phyloP scores from a whole-genome alignment of 2,797 vertebrate genomes.

The Oophaga sylvatica region DNA sequence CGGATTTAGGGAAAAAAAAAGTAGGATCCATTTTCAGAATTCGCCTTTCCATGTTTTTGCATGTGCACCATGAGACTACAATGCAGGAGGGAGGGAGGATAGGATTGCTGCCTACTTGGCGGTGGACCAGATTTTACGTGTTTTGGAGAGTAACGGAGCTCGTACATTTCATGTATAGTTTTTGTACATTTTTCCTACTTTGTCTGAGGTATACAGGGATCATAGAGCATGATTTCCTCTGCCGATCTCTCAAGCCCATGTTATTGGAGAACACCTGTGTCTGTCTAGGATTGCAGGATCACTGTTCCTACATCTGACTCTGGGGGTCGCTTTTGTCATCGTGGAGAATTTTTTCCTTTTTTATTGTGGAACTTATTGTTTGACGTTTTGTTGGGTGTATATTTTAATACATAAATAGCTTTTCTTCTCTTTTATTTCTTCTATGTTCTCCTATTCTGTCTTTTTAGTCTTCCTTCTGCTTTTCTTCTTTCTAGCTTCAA shows the following conservation, averaged over 20 bases:
- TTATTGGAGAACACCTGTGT: conserved; percentile 5
- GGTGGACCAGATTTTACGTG: not conserved
- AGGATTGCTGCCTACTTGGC: not conserved
- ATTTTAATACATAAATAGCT: not conserved
- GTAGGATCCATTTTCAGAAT: conserved; percentile 37
- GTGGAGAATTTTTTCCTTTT: not conserved
- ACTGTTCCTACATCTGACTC: not conserved
- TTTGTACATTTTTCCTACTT: not conserved
- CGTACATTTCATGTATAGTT: not conserved
- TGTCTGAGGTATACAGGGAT: not conserved
- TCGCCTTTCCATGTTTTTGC: conserved; percentile 41
- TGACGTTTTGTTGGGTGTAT: not conserved
- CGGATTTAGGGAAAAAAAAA: conserved; percentile 27
- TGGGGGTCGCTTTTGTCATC: conserved; percentile 49
- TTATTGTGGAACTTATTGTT: not conserved
- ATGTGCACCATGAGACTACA: conserved; percentile 42
- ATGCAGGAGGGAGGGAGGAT: not conserved
- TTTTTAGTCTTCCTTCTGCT: no score
- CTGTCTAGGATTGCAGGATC: conserved; percentile 8
- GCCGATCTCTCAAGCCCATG: not conserved
- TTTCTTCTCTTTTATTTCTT: not conserved
- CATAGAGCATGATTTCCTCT: not conserved
- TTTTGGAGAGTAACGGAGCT: not conserved
- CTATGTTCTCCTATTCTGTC: no score
- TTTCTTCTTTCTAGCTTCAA: no score